Conservation (phyloP, 2,113 vertebrate genomes). For the Festucalex cinctus region DNA sequence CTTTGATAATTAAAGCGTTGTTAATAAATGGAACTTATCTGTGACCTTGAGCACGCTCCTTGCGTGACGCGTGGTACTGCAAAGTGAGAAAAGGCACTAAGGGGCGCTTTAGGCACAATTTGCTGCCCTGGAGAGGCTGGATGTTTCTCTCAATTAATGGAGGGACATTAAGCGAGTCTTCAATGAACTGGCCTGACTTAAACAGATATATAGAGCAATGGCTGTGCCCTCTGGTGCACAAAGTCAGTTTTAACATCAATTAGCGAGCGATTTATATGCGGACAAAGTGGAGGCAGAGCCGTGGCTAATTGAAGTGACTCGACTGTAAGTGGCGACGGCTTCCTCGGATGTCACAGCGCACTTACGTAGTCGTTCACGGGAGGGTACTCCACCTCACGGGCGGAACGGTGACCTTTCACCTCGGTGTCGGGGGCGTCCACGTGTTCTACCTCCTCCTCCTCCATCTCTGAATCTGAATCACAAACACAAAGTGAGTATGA, state of each 20-base stretch:
- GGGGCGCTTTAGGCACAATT: constrained; percentile 59
- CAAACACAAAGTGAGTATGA: background rate
- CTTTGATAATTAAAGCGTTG: constrained; percentile 70
- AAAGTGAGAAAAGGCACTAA: constrained; percentile 45
- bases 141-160: constrained; percentile 75
- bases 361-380: constrained; percentile 75
- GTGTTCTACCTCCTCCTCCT: constrained; percentile 40
- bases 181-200: constrained; percentile 75
- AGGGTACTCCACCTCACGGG: constrained; percentile 64
- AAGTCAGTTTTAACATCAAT: constrained; percentile 75
- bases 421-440: constrained; percentile 54
- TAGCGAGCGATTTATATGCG: constrained; percentile 74
- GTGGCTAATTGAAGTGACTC: constrained; percentile 46
- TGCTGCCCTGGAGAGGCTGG: constrained; percentile 71
- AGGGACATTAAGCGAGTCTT: constrained; percentile 73
- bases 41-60: constrained; percentile 63
- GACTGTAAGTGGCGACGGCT: constrained; percentile 31
- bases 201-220: constrained; percentile 78
- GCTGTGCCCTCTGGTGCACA: constrained; percentile 70
- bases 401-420: constrained; percentile 62
- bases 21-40: constrained; percentile 65
- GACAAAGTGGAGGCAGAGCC: constrained; percentile 48
- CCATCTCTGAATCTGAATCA: constrained; percentile 53
- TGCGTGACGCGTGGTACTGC: constrained; percentile 35
- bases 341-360: constrained; percentile 25